Base-by-base conservation (phyloP, 2,888 invertebrate species). In the Ophioninae sp. region DNA sequence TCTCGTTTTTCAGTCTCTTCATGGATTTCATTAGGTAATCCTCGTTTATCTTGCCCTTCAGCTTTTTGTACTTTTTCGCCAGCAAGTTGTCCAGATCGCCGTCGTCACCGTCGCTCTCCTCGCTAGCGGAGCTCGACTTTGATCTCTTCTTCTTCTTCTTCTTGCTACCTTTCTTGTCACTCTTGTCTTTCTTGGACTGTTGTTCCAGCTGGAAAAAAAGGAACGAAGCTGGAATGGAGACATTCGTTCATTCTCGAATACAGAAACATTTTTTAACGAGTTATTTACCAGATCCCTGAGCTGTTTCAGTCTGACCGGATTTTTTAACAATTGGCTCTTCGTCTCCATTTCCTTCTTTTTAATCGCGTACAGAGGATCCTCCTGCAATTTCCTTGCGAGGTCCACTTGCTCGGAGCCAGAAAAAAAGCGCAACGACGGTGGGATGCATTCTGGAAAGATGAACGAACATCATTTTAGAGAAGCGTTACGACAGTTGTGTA, bases 281-380 rank as follows among this genome's bases (percentile, higher is more conserved):
- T 6, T 59, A 59, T 83, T 94, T 84, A 98, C 95, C 89, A 98
- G 94, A 90, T 97, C 95, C 88, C 98, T 96, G 0, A 99, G 93
- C 89, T 96, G 96, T 87, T 97, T 98, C 87, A 99, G 93, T 92
- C 97, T 97, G 0, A 99, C 95, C 0, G 99, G 99, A 94, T 99
- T 99, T 88, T 98, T 97, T 5, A 99, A 92, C 56, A 99, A 94
- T 82, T 97, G 96, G 82, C 96, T 95, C 61, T 97, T 94, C 0
- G 97, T 96, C 90, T 99, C 98, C 91, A 98, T 96, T 93, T 99
- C 98, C 78, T 97, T 95, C 90, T 98, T 97, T 89, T 96, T 97
- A 7, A 99, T 98, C 3, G 96, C 95, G 91, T 97, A 96, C 59
- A 99, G 93, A 0, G 99, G 99, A 94, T 99, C 99, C 93, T 99